Conservation (phyloP, 2,113 vertebrate species). For the Psammodynastes pulverulentus region DNA sequence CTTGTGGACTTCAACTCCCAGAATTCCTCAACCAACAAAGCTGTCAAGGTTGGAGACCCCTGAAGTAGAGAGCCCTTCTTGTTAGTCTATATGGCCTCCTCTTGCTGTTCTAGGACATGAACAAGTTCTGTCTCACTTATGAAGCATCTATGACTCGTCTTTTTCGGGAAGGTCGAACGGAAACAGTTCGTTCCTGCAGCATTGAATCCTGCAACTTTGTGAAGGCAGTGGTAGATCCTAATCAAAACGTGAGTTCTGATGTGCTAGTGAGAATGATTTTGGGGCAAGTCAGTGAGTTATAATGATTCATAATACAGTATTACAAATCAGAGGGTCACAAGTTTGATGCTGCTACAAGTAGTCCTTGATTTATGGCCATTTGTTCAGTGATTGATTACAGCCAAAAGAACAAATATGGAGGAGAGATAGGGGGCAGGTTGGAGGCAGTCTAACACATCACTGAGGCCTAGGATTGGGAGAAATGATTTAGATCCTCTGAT, state of each 20-base stretch:
- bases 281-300: background rate
- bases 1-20: no score
- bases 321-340: background rate
- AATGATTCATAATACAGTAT: background rate
- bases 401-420: background rate
- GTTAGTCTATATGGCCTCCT: background rate
- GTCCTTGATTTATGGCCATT: background rate
- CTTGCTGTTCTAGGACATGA: slow-evolving; percentile 77
- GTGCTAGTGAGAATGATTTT: background rate
- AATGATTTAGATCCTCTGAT: background rate
- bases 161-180: slow-evolving; percentile 92
- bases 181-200: slow-evolving; percentile 91
- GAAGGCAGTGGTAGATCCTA: slow-evolving; percentile 77
- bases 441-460: background rate
- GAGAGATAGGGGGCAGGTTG: background rate
- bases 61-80: background rate
- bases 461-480: background rate
- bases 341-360: background rate
- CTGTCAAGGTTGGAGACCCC: no score
- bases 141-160: slow-evolving; percentile 96
- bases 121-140: slow-evolving; percentile 88
- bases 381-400: background rate
- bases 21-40: no score
- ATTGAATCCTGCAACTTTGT: slow-evolving; percentile 83
- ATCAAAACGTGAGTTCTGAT: slow-evolving; percentile 59